These are phyloP conservation scores for Bombylius major DNA, from an alignment of 2,888 invertebrate species.

Conservation along the genomic window DNA sequence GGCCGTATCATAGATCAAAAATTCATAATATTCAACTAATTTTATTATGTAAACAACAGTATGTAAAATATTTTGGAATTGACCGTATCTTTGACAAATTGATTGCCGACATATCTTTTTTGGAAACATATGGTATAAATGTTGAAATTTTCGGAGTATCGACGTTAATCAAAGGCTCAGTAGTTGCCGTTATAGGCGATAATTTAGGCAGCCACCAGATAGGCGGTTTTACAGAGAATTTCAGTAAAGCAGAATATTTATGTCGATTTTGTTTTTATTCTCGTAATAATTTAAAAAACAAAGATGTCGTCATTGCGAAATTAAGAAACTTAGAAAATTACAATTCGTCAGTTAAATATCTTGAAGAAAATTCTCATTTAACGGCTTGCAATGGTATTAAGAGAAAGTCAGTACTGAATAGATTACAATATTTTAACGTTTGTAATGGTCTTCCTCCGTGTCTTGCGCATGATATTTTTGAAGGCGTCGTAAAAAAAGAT, in stretches of 20 bases:
- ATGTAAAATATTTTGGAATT: not conserved
- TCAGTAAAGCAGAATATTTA: not conserved
- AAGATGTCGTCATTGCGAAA: no score
- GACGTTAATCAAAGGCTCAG: not conserved
- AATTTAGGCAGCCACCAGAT: constrained; percentile 1
- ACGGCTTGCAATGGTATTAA: no score
- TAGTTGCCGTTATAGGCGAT: not conserved
- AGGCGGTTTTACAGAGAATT: not conserved
- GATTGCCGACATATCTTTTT: not conserved
- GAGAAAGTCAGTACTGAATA: no score
- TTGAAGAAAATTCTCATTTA: no score
- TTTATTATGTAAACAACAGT: not conserved
- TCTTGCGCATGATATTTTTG: no score
- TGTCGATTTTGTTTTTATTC: no score
- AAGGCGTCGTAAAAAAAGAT: no score
- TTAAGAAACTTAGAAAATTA: no score
- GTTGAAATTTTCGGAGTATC: not conserved
- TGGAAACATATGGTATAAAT: not conserved
- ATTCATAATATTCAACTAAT: not conserved
- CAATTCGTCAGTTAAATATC: no score
- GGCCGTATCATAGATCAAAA: not conserved
- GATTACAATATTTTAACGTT: no score
- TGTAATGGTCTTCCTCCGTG: no score
- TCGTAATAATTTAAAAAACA: no score
- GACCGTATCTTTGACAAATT: not conserved